Evolutionary conservation across 2,797 vertebrate species (phyloP).

Genomic region (Malacoraja senta): DNA sequence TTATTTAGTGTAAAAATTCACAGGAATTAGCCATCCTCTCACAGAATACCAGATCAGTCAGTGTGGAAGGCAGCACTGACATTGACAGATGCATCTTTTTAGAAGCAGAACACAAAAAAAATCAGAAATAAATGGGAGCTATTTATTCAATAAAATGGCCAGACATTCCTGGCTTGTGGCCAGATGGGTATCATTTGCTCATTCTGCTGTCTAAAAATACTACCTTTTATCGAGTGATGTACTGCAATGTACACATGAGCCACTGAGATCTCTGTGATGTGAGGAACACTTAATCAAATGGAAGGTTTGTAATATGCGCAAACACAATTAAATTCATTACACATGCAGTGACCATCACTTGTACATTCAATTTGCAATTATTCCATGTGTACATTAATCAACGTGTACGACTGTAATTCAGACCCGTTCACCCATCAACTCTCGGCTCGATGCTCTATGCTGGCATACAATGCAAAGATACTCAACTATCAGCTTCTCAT

Average conservation of each 20-base stretch:
- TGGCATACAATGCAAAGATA: background rate
- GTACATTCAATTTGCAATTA: slow-evolving; percentile 1
- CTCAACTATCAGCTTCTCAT: background rate
- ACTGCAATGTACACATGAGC: slow-evolving; percentile 24
- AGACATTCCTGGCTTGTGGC: slow-evolving; percentile 30
- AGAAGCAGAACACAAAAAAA: slow-evolving; percentile 20
- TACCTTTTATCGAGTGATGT: slow-evolving; percentile 9
- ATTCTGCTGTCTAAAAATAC: background rate
- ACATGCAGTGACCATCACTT: background rate
- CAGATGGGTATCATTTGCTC: slow-evolving; percentile 18
- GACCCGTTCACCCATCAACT: background rate
- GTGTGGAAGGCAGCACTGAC: background rate
- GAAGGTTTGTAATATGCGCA: slow-evolving; percentile 10
- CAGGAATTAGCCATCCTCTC: slow-evolving; percentile 21
- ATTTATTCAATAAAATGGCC: slow-evolving; percentile 27
- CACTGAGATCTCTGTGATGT: slow-evolving; percentile 11
- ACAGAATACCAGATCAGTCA: slow-evolving; percentile 8
- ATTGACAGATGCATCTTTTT: slow-evolving; percentile 33
- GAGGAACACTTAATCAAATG: slow-evolving; percentile 25
- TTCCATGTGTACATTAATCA: background rate
- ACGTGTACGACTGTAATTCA: background rate
- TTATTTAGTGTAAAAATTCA: slow-evolving; percentile 25
- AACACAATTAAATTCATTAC: slow-evolving; percentile 29
- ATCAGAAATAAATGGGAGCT: slow-evolving; percentile 26
- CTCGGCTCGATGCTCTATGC: background rate